These are phyloP conservation scores for Empis livida DNA, from an alignment of 2,888 invertebrate genomes.

Conservation along the genomic window DNA sequence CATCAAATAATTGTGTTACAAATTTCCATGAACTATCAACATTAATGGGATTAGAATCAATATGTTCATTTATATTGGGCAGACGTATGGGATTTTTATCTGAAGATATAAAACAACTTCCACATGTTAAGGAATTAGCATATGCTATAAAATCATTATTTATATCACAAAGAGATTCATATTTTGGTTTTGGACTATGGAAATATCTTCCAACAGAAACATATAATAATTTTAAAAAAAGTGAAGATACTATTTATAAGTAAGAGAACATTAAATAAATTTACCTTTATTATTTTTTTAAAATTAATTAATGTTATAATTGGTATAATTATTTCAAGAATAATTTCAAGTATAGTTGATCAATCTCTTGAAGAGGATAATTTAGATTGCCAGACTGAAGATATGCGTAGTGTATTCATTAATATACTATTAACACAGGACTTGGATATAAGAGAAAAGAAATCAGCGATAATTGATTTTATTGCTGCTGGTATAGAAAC, in stretches of 20 bases:
- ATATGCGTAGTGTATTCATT: conserved; percentile 58
- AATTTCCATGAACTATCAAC: conserved; percentile 63
- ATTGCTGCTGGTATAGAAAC: conserved; percentile 80
- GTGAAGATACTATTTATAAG: conserved; percentile 72
- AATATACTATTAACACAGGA: conserved; percentile 58
- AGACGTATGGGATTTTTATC: conserved; percentile 61
- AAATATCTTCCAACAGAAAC: conserved; percentile 61
- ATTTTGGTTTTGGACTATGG: conserved; percentile 67
- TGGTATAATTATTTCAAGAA: too few species aligned
- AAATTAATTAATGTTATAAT: too few species aligned
- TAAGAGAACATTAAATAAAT: conserved; percentile 34
- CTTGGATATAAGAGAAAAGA: conserved; percentile 67
- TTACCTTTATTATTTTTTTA: neutral
- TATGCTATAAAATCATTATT: conserved; percentile 67
- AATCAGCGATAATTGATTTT: conserved; percentile 74
- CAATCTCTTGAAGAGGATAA: conserved; percentile 46
- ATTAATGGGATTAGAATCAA: conserved; percentile 68
- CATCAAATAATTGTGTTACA: conserved; percentile 41
- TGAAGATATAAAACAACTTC: conserved; percentile 37
- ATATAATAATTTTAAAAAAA: conserved; percentile 54
- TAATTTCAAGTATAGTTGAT: conserved; percentile 67
- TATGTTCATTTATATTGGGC: conserved; percentile 67
- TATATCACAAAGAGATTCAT: conserved; percentile 64
- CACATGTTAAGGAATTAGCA: conserved; percentile 49
- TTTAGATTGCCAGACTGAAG: conserved; percentile 36